Evolutionary conservation across 2,797 vertebrate genomes (phyloP), one percentile per base, ranked within the genome.

Genomic region (Notoglanidium macrostoma): DNA sequence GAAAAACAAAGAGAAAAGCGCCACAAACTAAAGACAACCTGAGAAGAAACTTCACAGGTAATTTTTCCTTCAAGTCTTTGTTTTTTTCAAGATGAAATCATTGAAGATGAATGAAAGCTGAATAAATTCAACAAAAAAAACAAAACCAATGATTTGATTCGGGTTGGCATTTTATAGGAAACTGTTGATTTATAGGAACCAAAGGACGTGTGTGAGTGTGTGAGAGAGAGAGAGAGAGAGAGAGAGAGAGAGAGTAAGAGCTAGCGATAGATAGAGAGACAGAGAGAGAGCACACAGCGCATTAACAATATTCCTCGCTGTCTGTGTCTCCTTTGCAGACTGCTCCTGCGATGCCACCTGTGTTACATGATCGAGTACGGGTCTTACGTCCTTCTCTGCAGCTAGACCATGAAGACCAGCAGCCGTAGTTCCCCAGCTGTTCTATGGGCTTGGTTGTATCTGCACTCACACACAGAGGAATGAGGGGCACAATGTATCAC

Each of bases 251-350:
- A 32, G 26, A 49, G 9, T 21, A 21, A n/a, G 23, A n/a, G 11
- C 6, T 44, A 74, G 1, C 1, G 70, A 26, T 10, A 26, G 70
- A 55, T 6, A 55, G 54, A 44, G 3, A 14, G 10, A 65, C 8
- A 74, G 5, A 44, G 32, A 15, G 40, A 44, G 17, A 72, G 9
- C 2, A 44, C 54, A 12, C 26, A 26, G 23, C n/a, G 17, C 57
- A 19, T 93, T 32, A 95, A 88, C 96, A 96, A 87, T 92, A 3
- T 1, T 92, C 92, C 44, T 94, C 92, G 68, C 85, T 89, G 0
- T 0, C 26, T 12, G 0, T 77, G 32, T 95, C 92, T 90, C 97
- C 97, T 84, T 90, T 91, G 87, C 97, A 96, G 0, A 3, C 80
- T 2, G 94, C 95, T 44, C 14, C 87, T 5, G 3, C 9, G 7